Evolutionary conservation across 2,888 invertebrate species (phyloP).

Genomic region (Muscina levida): DNA sequence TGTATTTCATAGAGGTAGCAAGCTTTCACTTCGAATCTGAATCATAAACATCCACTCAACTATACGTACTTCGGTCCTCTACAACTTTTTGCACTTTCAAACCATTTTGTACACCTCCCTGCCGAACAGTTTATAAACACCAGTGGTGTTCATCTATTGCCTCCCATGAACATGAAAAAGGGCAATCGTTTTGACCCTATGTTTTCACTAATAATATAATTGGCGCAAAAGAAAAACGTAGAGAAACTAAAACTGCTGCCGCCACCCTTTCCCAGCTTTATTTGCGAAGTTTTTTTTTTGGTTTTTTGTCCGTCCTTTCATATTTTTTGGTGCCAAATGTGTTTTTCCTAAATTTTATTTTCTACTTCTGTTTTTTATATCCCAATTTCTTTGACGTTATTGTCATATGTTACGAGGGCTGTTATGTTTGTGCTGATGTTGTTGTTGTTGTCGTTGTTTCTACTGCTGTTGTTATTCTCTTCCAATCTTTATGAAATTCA

Average conservation of each 20-base stretch:
- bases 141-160: constrained; percentile 48
- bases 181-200: constrained; percentile 62
- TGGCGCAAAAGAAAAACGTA: neutral
- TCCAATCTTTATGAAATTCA: constrained; percentile 62
- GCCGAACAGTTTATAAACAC: constrained; percentile 19
- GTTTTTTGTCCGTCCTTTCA: no score
- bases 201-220: constrained; percentile 29
- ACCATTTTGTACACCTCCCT: neutral
- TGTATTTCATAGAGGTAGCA: no score
- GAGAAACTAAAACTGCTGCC: constrained; percentile 2
- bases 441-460: constrained; percentile 38
- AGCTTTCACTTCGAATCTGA: no score
- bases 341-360: constrained; percentile 42
- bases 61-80: no score
- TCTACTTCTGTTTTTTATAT: constrained; percentile 33
- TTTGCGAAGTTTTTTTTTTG: no score
- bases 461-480: constrained; percentile 24
- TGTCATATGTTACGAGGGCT: constrained; percentile 56
- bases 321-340: constrained; percentile 54
- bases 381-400: constrained; percentile 15
- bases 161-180: constrained; percentile 24
- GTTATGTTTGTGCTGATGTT: neutral
- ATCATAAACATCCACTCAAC: no score
- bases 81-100: constrained; percentile 20
- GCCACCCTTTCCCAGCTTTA: constrained; percentile 43